These are phyloP conservation scores for Acanthurus lineatus DNA, from an alignment of 2,797 vertebrate species.

Conservation along the genomic window DNA sequence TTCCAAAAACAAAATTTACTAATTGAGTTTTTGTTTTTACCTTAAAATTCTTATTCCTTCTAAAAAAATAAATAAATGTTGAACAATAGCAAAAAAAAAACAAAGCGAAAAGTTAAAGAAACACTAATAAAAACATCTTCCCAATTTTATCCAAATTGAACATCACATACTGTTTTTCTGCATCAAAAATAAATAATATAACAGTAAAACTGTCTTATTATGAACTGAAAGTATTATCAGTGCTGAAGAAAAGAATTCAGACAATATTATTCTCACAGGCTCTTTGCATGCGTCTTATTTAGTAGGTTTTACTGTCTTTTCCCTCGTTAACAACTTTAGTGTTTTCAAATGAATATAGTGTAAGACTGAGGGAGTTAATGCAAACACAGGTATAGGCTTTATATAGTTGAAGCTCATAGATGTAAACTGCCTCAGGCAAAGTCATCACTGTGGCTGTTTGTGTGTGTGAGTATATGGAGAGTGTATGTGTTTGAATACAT, in stretches of 20 bases:
- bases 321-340: not conserved
- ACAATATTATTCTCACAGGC: not conserved
- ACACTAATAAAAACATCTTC: not conserved
- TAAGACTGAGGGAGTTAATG: constrained; percentile 20
- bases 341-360: not conserved
- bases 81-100: not conserved
- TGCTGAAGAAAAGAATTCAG: not conserved
- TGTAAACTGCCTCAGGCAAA: constrained; percentile 56
- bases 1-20: too few relatives aligned
- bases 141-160: not conserved
- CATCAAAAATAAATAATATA: not conserved
- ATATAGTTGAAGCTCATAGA: constrained; percentile 43
- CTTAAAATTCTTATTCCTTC: not conserved
- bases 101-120: not conserved
- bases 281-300: constrained; percentile 3
- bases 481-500: constrained; percentile 50
- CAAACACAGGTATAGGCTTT: constrained; percentile 28
- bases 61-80: not conserved
- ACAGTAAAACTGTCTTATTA: not conserved
- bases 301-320: constrained; percentile 2
- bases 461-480: constrained; percentile 29
- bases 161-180: not conserved
- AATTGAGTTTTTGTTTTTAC: not conserved
- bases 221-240: not conserved
- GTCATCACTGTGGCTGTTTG: constrained; percentile 54